Evolutionary conservation across 1,140 invertebrate genomes (phyloP), one percentile per base, ranked within the genome.

Genomic region (Phenacoccus solenopsis): DNA sequence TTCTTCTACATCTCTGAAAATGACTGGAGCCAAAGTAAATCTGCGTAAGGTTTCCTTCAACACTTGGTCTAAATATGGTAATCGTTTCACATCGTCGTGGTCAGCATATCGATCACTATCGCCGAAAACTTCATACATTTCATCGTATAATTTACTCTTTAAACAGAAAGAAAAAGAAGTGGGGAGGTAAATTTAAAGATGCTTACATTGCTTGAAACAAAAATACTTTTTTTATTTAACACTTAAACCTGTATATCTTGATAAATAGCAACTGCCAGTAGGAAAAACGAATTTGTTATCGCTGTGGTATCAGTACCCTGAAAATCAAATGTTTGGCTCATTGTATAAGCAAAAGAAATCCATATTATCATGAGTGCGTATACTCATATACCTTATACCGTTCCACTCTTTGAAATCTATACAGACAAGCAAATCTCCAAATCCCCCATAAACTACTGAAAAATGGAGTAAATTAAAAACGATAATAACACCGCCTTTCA

Each of bases 301-400:
- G 78, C 79, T 7, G 79, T 76, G 20, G 88, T 89, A 75, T 90
- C 88, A 78, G 90, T 88, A 68, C 87, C 88, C 85, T 87, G 79
- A 73, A 85, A 85, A 49, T 69, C 35, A 49, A 22, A 71, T 38
- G n/a, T 10, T 38, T 10, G n/a, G n/a, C n/a, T 38, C 9, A 10
- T 9, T 38, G 32, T 38, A 10, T 27, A 64, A 27, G 22, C 25
- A 27, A 16, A 64, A 64, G 56, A 59, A 32, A 32, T 32, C 5
- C 30, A 32, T 32, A 13, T 32, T 32, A 7, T 32, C 30, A 32
- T 32, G n/a, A n/a, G n/a, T n/a, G n/a, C n/a, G n/a, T n/a, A n/a
- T 32, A 32, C 30, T 32, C 30, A 32, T 32, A 32, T 32, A 32
- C 30, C 5, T 13, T 7, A 13, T 32, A 32, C 13, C 5, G 5